Evolutionary conservation across 2,113 vertebrate genomes (phyloP).

Genomic region (Oryctolagus cuniculus): DNA sequence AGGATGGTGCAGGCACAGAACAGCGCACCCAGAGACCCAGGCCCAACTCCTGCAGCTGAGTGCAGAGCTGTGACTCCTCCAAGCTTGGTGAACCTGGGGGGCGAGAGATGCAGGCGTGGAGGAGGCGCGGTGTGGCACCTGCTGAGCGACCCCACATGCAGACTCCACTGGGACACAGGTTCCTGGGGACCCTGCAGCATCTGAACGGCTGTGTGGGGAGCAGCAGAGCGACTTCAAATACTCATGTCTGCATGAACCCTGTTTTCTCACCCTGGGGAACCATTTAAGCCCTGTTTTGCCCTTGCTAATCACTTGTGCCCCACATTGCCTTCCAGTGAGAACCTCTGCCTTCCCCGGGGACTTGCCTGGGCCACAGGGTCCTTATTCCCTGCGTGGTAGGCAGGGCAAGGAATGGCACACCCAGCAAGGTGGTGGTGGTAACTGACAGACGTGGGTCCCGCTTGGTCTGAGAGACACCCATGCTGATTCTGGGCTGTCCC

Average conservation of each 20-base stretch:
- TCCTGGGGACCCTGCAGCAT: too few relatives aligned
- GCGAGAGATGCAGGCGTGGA: background rate
- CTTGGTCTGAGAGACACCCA: fast-evolving
- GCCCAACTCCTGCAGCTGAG: background rate
- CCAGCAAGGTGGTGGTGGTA: background rate
- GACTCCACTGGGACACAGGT: too few relatives aligned
- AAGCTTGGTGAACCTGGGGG: background rate
- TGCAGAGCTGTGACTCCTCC: background rate
- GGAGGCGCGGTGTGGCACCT: background rate
- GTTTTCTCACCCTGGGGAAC: background rate
- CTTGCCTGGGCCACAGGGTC: background rate
- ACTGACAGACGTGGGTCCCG: fast-evolving
- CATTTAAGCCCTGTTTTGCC: background rate
- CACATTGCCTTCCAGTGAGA: background rate
- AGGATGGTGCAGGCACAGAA: background rate
- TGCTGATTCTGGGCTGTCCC: background rate
- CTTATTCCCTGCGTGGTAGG: fast-evolving
- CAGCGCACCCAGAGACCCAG: background rate
- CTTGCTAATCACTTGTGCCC: background rate
- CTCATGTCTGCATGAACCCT: background rate
- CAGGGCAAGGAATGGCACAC: fast-evolving
- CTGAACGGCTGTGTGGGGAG: background rate
- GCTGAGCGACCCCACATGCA: too few relatives aligned
- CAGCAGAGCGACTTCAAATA: background rate
- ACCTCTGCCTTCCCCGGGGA: background rate